Percentiles rank a stretch among this genome's conserved stretches.
These are phyloP conservation scores for Macquaria ambigua DNA, from an alignment of 2,113 vertebrate genomes.

Conservation along the genomic window DNA sequence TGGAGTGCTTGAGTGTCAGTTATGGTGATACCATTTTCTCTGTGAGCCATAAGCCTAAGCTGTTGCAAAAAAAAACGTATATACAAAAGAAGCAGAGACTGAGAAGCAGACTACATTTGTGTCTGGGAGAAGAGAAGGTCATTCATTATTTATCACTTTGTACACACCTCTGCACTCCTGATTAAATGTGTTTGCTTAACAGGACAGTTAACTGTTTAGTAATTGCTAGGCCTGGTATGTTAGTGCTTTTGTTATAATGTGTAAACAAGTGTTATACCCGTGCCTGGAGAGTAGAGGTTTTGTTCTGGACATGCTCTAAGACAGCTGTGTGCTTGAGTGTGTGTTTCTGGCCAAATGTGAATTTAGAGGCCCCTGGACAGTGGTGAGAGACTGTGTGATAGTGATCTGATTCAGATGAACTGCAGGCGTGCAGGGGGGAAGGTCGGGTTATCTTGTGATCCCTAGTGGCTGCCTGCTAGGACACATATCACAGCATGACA, in stretches of 20 bases:
- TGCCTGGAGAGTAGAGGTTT: constrained; percentile 21
- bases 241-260: neutral
- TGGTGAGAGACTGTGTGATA: constrained; percentile 60
- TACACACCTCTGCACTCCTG: neutral
- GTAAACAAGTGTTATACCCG: neutral
- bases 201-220: neutral
- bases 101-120: neutral
- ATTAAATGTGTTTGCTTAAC: constrained; percentile 26
- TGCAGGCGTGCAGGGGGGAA: constrained; percentile 42
- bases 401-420: constrained; percentile 77
- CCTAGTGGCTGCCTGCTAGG: constrained; percentile 62
- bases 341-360: constrained; percentile 47
- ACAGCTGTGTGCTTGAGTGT: constrained; percentile 12
- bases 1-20: constrained; percentile 9
- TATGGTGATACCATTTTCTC: constrained; percentile 42
- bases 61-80: neutral
- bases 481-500: constrained; percentile 71
- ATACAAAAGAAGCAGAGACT: neutral
- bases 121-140: neutral
- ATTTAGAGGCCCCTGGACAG: constrained; percentile 48
- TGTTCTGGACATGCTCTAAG: constrained; percentile 22
- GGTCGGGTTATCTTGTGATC: constrained; percentile 73
- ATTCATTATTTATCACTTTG: constrained; percentile 16
- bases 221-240: neutral
- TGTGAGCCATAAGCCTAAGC: constrained; percentile 12